Evolutionary conservation across 2,113 vertebrate genomes (phyloP), one percentile per base, ranked within the genome.

Genomic region (Austrofundulus limnaeus): DNA sequence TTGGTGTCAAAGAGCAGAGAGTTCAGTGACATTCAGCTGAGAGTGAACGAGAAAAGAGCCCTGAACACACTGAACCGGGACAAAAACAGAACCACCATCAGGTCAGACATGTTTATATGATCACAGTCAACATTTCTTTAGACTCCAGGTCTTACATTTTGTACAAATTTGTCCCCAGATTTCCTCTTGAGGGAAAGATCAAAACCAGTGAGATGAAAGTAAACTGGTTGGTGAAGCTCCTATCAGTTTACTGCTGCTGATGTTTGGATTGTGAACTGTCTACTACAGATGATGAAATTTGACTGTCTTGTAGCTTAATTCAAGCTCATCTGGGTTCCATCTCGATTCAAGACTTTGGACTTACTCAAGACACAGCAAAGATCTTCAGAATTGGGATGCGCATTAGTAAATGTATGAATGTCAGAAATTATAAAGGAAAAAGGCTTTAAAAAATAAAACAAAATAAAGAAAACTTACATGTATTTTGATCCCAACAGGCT

Each of bases 161-260:
- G 2, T 65, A 42, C 77, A 11, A 56, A 4, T 19, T 69, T 89
- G 53, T 73, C 6, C 75, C 25, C 25, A 99, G 97, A 90, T 98
- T 94, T 92, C 95, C 97, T 31, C 90, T 98, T 85, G 92, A 94
- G 19, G 97, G 97, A 83, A 98, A 94, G 83, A 98, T 99, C 88
- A 98, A 95, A 94, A 96, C 92, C 77, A 96, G 87, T 87, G 92
- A 98, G 91, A 99, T 99, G 97, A 99, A 99, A 94, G 92, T 99
- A 52, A 98, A 96, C 85, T 99, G 96, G 97, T 98, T 92, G 87
- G 85, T 80, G 41, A 34, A 34, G 31, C 10, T 34, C 9, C 6
- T 34, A 9, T 34, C 10, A 34, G 31, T 10, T 9, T 34, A 34
- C 10, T 34, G 31, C 31, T 34, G 31, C 31, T 34, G 9, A 23